These are phyloP conservation scores for Thamnophis elegans DNA, from an alignment of 2,797 vertebrate species.

Conservation along the genomic window DNA sequence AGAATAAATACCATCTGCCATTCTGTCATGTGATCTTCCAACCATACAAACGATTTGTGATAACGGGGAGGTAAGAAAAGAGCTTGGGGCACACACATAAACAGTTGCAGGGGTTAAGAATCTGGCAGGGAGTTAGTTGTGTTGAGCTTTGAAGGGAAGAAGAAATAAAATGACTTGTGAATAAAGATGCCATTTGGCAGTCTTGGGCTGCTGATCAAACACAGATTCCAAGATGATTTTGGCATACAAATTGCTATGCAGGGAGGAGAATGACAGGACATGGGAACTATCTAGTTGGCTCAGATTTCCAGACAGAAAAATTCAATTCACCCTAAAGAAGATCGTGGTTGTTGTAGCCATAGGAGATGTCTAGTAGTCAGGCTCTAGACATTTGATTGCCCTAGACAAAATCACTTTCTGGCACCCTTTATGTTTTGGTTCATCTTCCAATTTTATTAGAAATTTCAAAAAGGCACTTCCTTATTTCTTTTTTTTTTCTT, in stretches of 20 bases:
- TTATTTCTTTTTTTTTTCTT: not conserved
- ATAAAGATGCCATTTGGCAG: slow-evolving; percentile 1
- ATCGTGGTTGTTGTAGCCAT: not conserved
- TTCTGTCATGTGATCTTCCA: not conserved
- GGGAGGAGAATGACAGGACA: not conserved
- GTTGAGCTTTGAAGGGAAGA: not conserved
- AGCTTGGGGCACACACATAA: not conserved
- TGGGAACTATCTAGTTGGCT: not conserved
- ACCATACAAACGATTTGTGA: not conserved
- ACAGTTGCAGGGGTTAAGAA: not conserved
- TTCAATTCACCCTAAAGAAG: not conserved
- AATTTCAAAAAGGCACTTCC: not conserved
- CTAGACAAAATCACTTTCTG: not conserved
- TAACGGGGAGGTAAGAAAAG: not conserved
- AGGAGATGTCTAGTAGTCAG: not conserved
- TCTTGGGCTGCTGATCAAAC: not conserved
- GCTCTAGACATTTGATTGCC: not conserved
- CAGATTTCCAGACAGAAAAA: not conserved
- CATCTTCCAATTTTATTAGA: not conserved
- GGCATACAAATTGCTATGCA: not conserved
- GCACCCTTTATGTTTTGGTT: not conserved
- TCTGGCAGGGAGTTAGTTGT: not conserved
- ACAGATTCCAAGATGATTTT: not conserved
- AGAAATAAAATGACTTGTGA: not conserved
- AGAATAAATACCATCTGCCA: not conserved